Evolutionary conservation across 1,140 invertebrate species (phyloP).

Genomic region (Paraescarpia echinospica): DNA sequence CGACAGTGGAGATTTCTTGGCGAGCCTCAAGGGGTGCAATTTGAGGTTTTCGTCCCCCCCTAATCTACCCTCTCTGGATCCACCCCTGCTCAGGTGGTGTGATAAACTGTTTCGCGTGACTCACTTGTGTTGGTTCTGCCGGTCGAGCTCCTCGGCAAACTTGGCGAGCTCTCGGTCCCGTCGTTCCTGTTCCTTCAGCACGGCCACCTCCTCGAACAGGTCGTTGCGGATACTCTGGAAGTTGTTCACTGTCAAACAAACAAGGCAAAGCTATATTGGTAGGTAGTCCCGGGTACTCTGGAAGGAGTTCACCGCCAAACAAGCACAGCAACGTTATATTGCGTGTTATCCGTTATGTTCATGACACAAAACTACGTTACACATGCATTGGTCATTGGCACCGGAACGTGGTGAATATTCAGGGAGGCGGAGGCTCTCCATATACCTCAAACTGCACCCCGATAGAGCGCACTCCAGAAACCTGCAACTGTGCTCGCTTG

Average conservation of each 20-base stretch:
- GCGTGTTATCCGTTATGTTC: background rate
- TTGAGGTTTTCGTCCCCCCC: no score
- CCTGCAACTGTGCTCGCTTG: no score
- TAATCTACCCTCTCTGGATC: no score
- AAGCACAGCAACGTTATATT: background rate
- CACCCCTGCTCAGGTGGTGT: background rate
- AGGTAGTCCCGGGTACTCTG: background rate
- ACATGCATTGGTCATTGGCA: no score
- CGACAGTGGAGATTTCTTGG: no score
- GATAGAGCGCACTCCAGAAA: no score
- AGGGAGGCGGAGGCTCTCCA: no score
- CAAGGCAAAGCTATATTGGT: background rate
- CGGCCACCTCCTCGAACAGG: conserved; percentile 27
- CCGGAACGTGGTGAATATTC: no score
- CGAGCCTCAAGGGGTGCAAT: no score
- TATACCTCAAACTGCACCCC: no score
- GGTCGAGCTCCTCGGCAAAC: conserved; percentile 25
- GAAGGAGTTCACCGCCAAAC: background rate
- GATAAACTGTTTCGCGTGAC: background rate
- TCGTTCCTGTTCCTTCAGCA: background rate
- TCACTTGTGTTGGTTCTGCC: background rate
- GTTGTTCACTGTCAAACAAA: conserved; percentile 26
- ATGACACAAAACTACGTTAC: no score
- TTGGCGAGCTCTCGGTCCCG: conserved; percentile 16
- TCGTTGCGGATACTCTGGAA: conserved; percentile 30